Evolutionary conservation across 2,797 vertebrate genomes (phyloP), one percentile per base, ranked within the genome.

Genomic region (Lithobates sylvaticus): DNA sequence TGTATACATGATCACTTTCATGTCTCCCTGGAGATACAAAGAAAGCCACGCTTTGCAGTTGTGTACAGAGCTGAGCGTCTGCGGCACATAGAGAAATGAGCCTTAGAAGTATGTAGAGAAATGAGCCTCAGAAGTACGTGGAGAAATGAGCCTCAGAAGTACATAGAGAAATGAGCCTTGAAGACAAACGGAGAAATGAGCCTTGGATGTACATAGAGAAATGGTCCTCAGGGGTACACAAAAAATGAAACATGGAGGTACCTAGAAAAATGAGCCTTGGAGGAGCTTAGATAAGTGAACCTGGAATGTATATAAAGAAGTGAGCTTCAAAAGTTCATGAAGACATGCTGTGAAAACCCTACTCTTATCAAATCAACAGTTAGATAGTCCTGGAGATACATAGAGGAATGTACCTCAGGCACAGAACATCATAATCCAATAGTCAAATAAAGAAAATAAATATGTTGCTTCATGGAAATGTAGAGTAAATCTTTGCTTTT

Each of bases 1-100:
- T 67, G 65, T 67, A 67, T 67, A 26, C 12, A 29, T 67, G 65
- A 67, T 67, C 65, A 67, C n/a, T 67, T 67, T 67, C 65, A 67
- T 67, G 65, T 29, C 13, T 67, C 65, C 26, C 27, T 29, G 27
- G 65, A 29, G 65, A 15, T 18, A 67, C 27, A 27, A 26, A 67
- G 27, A 67, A 67, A 29, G n/a, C 9, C 64, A n/a, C 13, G n/a
- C 64, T 27, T 65, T 65, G 26, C 64, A 27, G 10, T 29, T 67
- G 10, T 29, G 74, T 54, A 23, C 61, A 68, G 61, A 6, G n/a
- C n/a, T 27, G 47, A 58, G 29, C 71, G 47, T 74, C 10, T 15
- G 71, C 12, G 23, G 42, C 42, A 47, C 18, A 74, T 5, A 26
- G 71, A 44, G 23, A 47, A 42, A 74, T 74, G 23, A 10, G 15